Evolutionary conservation across 92 coral and sea anemone species (phyloP), one percentile per base, ranked within the genome.

Genomic region (Virgularia gustaviana): DNA sequence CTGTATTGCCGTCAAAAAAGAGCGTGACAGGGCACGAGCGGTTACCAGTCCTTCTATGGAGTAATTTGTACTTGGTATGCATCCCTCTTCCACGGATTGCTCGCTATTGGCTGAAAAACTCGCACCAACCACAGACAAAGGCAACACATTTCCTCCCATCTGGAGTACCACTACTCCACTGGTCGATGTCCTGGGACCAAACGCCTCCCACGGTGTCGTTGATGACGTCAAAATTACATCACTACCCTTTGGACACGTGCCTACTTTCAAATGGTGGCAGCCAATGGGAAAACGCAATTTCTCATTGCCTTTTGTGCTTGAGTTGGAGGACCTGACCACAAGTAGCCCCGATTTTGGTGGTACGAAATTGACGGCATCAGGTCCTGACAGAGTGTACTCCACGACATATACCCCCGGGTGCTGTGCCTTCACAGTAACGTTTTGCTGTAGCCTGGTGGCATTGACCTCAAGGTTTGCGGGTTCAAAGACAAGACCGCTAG

Each of bases 331-430:
- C 22, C 41, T 78, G 33, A 60, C 57, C 0, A 88, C 84, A 65
- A 78, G 65, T 9, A 85, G 71, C 2, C 78, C 43, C 64, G 79
- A 85, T 12, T 89, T 86, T 28, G 70, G 77, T 11, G 72, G 19
- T 9, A 72, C 63, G 57, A 78, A 88, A 10, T 71, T 43, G 8
- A 52, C 51, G 23, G 81, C 79, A 11, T 76, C 77, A 4, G 82
- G 52, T 0, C 95, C 95, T 30, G 88, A 79, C 20, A 88, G 49
- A 6, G 62, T 29, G 71, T 88, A 88, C 16, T 30, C 74, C 25
- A 85, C 71, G 22, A 71, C 36, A 57, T 88, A 76, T 18, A 76
- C 65, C 31, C 95, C 95, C 29, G 76, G 73, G 19, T 79, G 54
- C 60, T 52, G 64, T 9, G 90, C 77, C 6, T 72, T 65, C 0